A percentile compares a stretch with the other conserved stretches of the same genome.
Conservation (phyloP, 2,797 vertebrate genomes). For the Brachyrhaphis roseni region DNA sequence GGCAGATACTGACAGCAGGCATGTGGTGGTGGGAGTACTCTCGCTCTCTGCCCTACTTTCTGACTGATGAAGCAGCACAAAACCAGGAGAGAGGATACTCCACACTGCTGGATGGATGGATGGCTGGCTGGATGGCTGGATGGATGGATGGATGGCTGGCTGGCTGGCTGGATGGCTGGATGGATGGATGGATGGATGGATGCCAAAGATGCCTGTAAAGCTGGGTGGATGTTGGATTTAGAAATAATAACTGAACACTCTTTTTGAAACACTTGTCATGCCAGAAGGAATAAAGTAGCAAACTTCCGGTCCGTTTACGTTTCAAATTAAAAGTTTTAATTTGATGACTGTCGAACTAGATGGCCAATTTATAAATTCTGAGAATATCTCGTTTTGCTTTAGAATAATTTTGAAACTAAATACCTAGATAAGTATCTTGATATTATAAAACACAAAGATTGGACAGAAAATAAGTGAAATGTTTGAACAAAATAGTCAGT, state of each 20-base stretch:
- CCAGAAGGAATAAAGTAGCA: neutral
- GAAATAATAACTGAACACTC: too few species aligned
- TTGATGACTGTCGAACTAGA: neutral
- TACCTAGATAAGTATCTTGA: neutral
- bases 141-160: constrained; percentile 19
- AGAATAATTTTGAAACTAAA: neutral
- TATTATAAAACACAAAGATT: neutral
- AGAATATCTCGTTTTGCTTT: neutral
- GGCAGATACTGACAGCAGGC: constrained; percentile 31
- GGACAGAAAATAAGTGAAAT: neutral
- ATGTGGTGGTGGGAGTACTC: constrained; percentile 29
- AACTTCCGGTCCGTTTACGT: constrained; percentile 13
- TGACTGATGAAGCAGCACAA: constrained; percentile 76
- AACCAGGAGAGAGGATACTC: constrained; percentile 76
- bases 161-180: constrained; percentile 31
- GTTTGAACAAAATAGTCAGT: neutral
- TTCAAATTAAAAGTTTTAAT: constrained; percentile 41
- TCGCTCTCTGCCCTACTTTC: constrained; percentile 78
- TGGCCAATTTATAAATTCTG: neutral
- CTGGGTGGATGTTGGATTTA: too few species aligned
- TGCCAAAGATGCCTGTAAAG: too few species aligned
- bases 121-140: constrained; percentile 5
- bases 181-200: too few species aligned
- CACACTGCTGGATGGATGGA: constrained; percentile 67
- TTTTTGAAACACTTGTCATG: constrained; percentile 25